Conservation (phyloP, 30 jellyfish, hydroid and myxozoan genomes). For the Cassiopea andromeda region DNA sequence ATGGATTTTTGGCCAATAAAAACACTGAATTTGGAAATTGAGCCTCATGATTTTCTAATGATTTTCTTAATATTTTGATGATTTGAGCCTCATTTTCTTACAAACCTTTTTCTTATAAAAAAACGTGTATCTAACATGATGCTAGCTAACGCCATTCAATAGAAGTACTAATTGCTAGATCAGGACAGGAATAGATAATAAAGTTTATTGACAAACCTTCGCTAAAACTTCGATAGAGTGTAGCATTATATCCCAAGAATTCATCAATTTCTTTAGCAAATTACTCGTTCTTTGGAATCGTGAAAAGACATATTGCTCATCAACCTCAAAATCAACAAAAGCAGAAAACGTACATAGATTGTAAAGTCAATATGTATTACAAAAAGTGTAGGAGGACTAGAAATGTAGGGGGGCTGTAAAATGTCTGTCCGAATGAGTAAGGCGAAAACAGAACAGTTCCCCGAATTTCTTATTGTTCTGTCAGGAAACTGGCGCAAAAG, state of each 20-base stretch:
- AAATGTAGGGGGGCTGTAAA: too few species aligned
- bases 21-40: too few species aligned
- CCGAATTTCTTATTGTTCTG: too few species aligned
- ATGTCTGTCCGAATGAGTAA: too few species aligned
- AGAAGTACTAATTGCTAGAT: neutral
- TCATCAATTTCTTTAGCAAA: slow-evolving; percentile 3
- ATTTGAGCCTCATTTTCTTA: too few species aligned
- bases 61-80: too few species aligned
- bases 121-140: neutral
- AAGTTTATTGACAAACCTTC: neutral
- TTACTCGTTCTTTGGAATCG: slow-evolving; percentile 17
- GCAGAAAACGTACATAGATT: neutral
- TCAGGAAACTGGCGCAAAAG: neutral
- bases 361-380: too few species aligned
- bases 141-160: neutral
- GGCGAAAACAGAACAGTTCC: too few species aligned
- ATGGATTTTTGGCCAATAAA: too few species aligned
- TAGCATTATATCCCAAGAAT: slow-evolving; percentile 38
- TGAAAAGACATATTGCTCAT: slow-evolving; percentile 8
- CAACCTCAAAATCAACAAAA: slow-evolving; percentile 8
- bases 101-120: too few species aligned
- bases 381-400: too few species aligned
- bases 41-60: too few species aligned
- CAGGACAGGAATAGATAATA: neutral
- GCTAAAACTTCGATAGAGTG: slow-evolving; percentile 15